Evolutionary conservation across 2,113 vertebrate genomes (phyloP).

Genomic region (Coracopsis vasa): DNA sequence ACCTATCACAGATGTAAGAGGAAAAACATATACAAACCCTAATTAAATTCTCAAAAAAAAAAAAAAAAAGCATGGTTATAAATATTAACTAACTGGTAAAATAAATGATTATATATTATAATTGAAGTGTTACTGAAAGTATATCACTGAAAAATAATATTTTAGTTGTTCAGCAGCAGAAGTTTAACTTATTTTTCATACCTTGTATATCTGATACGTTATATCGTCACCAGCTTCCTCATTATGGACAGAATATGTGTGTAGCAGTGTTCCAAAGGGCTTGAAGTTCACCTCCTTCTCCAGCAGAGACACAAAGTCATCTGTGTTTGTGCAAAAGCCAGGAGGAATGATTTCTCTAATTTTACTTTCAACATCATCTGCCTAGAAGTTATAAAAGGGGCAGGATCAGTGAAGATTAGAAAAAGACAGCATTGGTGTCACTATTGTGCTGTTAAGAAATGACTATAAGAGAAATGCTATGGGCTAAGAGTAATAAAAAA

Average conservation of each 20-base stretch:
- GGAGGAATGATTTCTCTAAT: conserved; percentile 91
- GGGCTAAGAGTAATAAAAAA: not conserved
- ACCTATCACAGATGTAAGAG: conserved; percentile 66
- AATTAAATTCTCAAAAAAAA: conserved; percentile 38
- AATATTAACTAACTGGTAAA: not conserved
- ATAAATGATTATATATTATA: not conserved
- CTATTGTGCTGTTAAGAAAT: not conserved
- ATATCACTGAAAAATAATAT: not conserved
- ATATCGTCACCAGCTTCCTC: conserved; percentile 90
- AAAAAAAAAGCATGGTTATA: conserved; percentile 31
- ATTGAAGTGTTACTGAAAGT: not conserved
- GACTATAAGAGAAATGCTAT: not conserved
- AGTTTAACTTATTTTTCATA: conserved; percentile 59
- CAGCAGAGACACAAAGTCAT: conserved; percentile 91
- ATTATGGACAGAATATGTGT: conserved; percentile 88
- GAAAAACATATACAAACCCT: conserved; percentile 31
- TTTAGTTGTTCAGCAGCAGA: not conserved
- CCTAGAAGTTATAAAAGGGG: conserved; percentile 69
- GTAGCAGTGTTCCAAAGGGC: conserved; percentile 90
- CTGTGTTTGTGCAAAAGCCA: conserved; percentile 90
- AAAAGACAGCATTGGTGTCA: not conserved
- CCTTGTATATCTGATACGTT: conserved; percentile 93
- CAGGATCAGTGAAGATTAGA: not conserved
- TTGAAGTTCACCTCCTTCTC: conserved; percentile 97
- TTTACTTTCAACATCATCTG: conserved; percentile 93